phyloP scores from a whole-genome alignment of 2,113 vertebrate genomes.

The Nyctereutes procyonoides region DNA sequence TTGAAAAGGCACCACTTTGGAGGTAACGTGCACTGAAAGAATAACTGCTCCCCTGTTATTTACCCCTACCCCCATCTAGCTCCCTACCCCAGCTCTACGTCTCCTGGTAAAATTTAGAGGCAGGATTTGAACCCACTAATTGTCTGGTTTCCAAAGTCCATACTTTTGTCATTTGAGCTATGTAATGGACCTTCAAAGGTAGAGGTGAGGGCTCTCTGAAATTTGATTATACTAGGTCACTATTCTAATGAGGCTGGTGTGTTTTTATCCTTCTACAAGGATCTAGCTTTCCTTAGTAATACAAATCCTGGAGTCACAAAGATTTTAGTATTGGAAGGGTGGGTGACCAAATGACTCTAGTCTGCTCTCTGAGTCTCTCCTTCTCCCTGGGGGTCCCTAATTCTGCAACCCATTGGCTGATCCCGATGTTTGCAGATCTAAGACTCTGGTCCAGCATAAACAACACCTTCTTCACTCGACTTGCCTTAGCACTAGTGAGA shows the following conservation, averaged over 20 bases:
- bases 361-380: not conserved
- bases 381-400: not conserved
- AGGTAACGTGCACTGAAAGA: not conserved
- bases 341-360: not conserved
- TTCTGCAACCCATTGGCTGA: not conserved
- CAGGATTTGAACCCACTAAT: not conserved
- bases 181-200: not conserved
- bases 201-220: not conserved
- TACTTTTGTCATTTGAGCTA: not conserved
- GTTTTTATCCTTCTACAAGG: not conserved
- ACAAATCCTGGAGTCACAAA: not conserved
- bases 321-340: not conserved
- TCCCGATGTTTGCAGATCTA: fast-evolving
- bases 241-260: not conserved
- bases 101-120: not conserved
- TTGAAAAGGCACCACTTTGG: not conserved
- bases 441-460: not conserved
- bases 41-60: no score
- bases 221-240: not conserved
- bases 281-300: not conserved
- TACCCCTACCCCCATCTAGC: not conserved
- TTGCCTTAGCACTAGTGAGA: not conserved
- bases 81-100: not conserved
- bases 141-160: not conserved
- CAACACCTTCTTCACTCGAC: not conserved